These are phyloP conservation scores for Agriopis leucophaearia DNA, from an alignment of 2,888 invertebrate genomes.

Conservation along the genomic window DNA sequence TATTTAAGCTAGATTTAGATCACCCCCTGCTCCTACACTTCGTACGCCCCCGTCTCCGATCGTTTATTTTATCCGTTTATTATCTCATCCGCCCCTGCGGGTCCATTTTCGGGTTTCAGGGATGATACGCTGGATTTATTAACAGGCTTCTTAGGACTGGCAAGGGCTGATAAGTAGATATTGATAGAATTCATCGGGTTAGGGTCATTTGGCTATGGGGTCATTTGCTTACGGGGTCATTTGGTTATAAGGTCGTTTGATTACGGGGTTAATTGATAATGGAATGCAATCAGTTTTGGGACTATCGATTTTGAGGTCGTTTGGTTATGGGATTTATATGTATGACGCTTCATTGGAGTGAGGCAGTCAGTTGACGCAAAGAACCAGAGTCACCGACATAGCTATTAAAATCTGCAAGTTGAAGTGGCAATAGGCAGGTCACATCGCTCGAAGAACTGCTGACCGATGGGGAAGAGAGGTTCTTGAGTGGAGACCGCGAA, in stretches of 20 bases:
- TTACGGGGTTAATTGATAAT: too few species aligned
- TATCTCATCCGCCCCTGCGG: constrained; percentile 36
- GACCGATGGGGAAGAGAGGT: too few species aligned
- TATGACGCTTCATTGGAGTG: too few species aligned
- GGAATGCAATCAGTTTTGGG: too few species aligned
- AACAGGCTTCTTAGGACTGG: constrained; percentile 19
- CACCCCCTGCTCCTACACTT: background rate
- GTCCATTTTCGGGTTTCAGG: constrained; percentile 29
- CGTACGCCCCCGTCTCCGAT: constrained; percentile 21
- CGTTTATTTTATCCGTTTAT: constrained; percentile 43
- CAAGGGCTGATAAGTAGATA: constrained; percentile 20
- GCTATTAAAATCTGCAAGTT: too few species aligned
- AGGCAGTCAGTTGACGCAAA: too few species aligned
- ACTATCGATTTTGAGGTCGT: too few species aligned
- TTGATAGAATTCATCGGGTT: constrained; percentile 10
- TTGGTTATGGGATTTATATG: too few species aligned
- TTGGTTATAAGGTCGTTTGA: background rate
- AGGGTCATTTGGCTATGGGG: constrained; percentile 1
- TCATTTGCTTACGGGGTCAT: background rate
- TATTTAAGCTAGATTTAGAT: background rate
- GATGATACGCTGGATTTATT: constrained; percentile 35
- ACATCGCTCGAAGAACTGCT: too few species aligned
- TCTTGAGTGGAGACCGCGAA: too few species aligned
- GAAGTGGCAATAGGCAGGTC: too few species aligned
- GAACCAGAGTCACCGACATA: too few species aligned